These are phyloP conservation scores for Thaumatotibia leucotreta DNA, from an alignment of 1,140 invertebrate species.

Conservation along the genomic window DNA sequence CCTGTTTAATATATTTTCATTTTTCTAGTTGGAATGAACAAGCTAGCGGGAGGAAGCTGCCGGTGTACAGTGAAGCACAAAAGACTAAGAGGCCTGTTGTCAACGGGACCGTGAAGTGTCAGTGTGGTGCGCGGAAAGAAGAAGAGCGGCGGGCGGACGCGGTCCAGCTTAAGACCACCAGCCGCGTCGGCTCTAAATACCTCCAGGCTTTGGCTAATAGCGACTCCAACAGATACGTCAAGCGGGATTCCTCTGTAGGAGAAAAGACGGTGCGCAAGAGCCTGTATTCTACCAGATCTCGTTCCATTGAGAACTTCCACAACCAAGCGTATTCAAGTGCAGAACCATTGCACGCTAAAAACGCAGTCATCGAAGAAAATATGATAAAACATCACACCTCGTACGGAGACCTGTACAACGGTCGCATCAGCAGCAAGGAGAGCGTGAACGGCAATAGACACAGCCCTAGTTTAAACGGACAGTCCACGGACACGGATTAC, in stretches of 20 bases:
- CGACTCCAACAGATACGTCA: slow-evolving; percentile 52
- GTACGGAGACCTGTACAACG: slow-evolving; percentile 66
- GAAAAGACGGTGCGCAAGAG: slow-evolving; percentile 47
- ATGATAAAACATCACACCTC: slow-evolving; percentile 68
- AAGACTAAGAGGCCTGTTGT: slow-evolving; percentile 67
- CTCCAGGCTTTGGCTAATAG: slow-evolving; percentile 65
- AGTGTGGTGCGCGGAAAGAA: slow-evolving; percentile 60
- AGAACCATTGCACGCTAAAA: slow-evolving; percentile 38
- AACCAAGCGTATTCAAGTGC: slow-evolving; percentile 44
- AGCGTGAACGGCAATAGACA: slow-evolving; percentile 62
- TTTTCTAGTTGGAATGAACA: slow-evolving; percentile 72
- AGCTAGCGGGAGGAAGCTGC: slow-evolving; percentile 67
- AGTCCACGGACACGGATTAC: slow-evolving; percentile 71
- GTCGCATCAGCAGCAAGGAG: slow-evolving; percentile 58
- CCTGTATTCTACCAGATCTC: slow-evolving; percentile 56
- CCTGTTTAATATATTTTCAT: slow-evolving; percentile 18
- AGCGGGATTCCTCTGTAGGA: slow-evolving; percentile 52
- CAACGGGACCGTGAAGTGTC: slow-evolving; percentile 66
- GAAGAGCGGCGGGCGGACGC: slow-evolving; percentile 32
- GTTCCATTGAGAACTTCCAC: slow-evolving; percentile 72
- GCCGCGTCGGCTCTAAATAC: slow-evolving; percentile 69
- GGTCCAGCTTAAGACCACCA: slow-evolving; percentile 56
- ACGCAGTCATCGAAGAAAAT: slow-evolving; percentile 51
- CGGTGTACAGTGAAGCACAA: slow-evolving; percentile 73
- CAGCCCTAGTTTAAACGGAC: slow-evolving; percentile 64